These are phyloP conservation scores for Drosophila lini DNA, from an alignment of 1,140 invertebrate species.

Conservation along the genomic window DNA sequence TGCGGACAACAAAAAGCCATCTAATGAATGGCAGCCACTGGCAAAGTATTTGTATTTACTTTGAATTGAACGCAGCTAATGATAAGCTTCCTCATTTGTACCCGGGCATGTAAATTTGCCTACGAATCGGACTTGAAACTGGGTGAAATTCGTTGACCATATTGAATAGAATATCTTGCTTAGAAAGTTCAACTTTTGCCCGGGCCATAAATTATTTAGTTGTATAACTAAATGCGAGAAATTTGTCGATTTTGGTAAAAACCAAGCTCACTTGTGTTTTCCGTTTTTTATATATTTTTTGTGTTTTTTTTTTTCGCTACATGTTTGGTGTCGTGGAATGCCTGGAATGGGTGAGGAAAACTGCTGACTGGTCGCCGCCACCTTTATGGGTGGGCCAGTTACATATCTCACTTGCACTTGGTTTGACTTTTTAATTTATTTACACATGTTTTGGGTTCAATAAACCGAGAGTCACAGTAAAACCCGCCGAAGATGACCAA, in stretches of 20 bases:
- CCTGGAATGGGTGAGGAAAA: constrained; percentile 36
- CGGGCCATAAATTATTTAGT: constrained; percentile 41
- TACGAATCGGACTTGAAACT: constrained; percentile 44
- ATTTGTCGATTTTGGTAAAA: constrained; percentile 18
- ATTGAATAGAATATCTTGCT: constrained; percentile 49
- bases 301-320: constrained; percentile 35
- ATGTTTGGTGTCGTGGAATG: constrained; percentile 17
- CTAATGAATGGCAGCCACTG: constrained; percentile 56
- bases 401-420: constrained; percentile 41
- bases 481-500: constrained; percentile 59
- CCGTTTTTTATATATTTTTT: constrained; percentile 2
- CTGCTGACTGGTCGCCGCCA: constrained; percentile 49
- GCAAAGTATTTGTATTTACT: constrained; percentile 51
- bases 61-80: constrained; percentile 67
- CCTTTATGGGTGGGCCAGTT: constrained; percentile 40
- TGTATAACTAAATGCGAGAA: constrained; percentile 47
- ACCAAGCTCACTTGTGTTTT: constrained; percentile 13
- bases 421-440: constrained; percentile 18
- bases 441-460: constrained; percentile 52
- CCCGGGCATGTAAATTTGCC: constrained; percentile 52
- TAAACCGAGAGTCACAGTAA: constrained; percentile 40
- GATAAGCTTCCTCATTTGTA: constrained; percentile 77
- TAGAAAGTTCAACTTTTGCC: constrained; percentile 50
- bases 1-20: constrained; percentile 52
- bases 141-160: constrained; percentile 62